A percentile compares a stretch with the other conserved stretches of the same genome.
These are phyloP conservation scores for Mormyrus proboscirostris DNA, from an alignment of 2,797 vertebrate genomes.

Conservation along the genomic window DNA sequence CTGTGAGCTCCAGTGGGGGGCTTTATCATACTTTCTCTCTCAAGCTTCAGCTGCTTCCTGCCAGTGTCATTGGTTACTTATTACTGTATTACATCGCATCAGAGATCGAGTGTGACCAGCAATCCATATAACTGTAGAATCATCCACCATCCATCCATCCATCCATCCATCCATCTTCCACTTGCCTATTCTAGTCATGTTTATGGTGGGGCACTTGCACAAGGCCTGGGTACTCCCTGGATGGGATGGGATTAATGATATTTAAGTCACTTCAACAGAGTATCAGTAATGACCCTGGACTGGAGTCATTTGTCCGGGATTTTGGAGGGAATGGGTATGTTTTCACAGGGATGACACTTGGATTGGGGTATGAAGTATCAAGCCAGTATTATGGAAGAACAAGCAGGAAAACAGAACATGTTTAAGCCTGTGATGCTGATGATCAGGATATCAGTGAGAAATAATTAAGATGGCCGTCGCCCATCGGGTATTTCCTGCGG, in stretches of 20 bases:
- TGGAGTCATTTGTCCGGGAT: neutral
- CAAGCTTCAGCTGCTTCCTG: neutral
- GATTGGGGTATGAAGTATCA: neutral
- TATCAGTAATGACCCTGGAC: neutral
- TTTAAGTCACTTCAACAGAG: neutral
- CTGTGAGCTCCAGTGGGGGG: too few relatives aligned
- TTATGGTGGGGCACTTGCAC: neutral
- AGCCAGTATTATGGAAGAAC: neutral
- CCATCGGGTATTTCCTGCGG: neutral
- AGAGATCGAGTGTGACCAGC: neutral
- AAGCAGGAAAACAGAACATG: constrained; percentile 13
- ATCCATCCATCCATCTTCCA: neutral
- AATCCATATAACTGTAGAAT: neutral
- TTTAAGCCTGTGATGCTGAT: constrained; percentile 12
- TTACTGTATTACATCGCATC: neutral
- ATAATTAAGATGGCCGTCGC: constrained; percentile 25
- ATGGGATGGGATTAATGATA: neutral
- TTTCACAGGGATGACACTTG: neutral
- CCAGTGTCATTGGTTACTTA: neutral
- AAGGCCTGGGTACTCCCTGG: neutral
- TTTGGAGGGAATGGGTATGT: neutral
- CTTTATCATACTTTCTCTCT: neutral
- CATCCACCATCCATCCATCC: neutral
- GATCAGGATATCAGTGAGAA: constrained; percentile 23
- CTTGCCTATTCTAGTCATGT: neutral